These are phyloP conservation scores for Syncerus caffer DNA, from an alignment of 2,797 vertebrate species.

Conservation along the genomic window DNA sequence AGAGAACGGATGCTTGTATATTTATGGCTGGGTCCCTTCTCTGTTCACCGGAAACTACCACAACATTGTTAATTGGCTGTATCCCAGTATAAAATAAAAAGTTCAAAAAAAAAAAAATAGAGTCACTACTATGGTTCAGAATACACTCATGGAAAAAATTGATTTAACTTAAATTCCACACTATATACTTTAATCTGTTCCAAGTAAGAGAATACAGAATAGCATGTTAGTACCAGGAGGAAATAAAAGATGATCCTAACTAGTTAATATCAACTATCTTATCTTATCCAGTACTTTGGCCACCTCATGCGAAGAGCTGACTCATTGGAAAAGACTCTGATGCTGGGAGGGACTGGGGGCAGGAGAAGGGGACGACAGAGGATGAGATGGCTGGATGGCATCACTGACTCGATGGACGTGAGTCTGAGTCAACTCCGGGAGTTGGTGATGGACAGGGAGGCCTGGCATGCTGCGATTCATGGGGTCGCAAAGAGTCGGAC, in stretches of 20 bases:
- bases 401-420: too few species aligned
- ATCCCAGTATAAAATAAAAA: neutral
- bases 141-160: neutral
- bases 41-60: neutral
- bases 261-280: neutral
- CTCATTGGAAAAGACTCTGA: too few species aligned
- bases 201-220: neutral
- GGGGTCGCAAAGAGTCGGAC: too few species aligned
- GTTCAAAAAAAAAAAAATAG: neutral
- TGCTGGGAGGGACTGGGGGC: too few species aligned
- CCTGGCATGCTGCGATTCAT: too few species aligned
- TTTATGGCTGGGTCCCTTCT: neutral
- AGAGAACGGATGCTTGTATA: neutral
- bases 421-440: rapidly evolving
- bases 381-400: too few species aligned
- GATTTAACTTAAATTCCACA: neutral
- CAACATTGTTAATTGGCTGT: neutral
- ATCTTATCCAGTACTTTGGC: neutral
- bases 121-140: neutral
- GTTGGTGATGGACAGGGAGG: too few species aligned
- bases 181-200: neutral
- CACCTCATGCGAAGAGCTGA: too few species aligned
- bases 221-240: neutral
- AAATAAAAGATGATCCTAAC: neutral
- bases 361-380: too few species aligned